phyloP scores from a whole-genome alignment of 2,797 vertebrate species.

The Malacoctenus gilli region DNA sequence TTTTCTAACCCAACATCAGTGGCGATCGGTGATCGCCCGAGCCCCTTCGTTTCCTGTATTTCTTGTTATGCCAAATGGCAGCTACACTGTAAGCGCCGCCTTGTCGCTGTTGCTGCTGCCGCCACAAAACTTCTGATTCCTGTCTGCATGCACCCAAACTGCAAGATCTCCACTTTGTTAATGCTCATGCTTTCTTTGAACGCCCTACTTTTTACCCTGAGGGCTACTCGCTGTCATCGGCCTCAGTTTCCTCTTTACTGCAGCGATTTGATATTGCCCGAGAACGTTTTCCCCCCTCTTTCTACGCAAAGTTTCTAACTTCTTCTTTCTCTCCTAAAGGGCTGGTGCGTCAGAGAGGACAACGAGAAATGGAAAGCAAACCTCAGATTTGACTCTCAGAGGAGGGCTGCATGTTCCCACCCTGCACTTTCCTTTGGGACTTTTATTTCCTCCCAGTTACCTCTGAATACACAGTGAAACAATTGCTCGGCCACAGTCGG shows the following conservation, averaged over 20 bases:
- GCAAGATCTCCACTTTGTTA: constrained; percentile 2
- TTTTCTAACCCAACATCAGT: constrained; percentile 56
- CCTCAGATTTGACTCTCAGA: constrained; percentile 62
- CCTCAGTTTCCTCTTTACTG: constrained; percentile 65
- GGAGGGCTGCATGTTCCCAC: constrained; percentile 59
- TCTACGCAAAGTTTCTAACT: constrained; percentile 43
- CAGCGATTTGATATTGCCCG: constrained; percentile 25
- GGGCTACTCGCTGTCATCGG: constrained; percentile 52
- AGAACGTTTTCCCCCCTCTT: constrained; percentile 27
- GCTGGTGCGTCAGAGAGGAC: constrained; percentile 51
- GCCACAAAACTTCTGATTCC: constrained; percentile 19
- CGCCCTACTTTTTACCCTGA: constrained; percentile 26
- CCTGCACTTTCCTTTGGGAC: constrained; percentile 73
- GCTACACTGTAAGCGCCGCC: constrained; percentile 62
- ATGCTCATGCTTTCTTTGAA: background rate
- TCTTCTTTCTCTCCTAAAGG: constrained; percentile 56
- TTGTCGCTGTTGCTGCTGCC: constrained; percentile 40
- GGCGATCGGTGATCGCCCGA: constrained; percentile 69
- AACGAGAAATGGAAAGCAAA: constrained; percentile 57
- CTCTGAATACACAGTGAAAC: constrained; percentile 60
- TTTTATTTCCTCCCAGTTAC: constrained; percentile 69
- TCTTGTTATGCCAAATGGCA: constrained; percentile 81
- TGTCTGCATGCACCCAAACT: constrained; percentile 22
- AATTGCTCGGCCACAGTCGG: constrained; percentile 31
- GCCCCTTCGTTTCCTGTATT: constrained; percentile 83